These are phyloP conservation scores for Brachirus orientalis DNA, from an alignment of 2,113 vertebrate species.

Conservation along the genomic window DNA sequence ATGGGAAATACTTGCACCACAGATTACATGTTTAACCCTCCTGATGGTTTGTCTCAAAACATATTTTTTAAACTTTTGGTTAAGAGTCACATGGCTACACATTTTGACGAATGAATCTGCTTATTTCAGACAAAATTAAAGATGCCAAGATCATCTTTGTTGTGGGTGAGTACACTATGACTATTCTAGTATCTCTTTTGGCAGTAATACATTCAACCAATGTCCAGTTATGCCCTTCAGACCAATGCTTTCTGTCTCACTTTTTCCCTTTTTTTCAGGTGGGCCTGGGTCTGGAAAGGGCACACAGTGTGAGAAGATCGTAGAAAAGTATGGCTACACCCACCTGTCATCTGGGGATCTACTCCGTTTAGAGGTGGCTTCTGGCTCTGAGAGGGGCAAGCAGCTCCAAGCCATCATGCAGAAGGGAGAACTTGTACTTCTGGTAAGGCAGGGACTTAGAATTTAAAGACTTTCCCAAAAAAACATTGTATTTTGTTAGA, in stretches of 20 bases:
- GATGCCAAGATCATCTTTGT: conserved; percentile 97
- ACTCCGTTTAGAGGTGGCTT: conserved; percentile 91
- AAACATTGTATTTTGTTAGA: too few species aligned
- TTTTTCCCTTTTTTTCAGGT: conserved; percentile 72
- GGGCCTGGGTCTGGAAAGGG: conserved; percentile 98
- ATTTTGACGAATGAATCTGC: conserved; percentile 2
- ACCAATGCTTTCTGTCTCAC: too few species aligned
- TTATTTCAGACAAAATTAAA: conserved; percentile 91
- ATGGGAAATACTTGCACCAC: conserved; percentile 30
- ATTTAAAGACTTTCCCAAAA: too few species aligned
- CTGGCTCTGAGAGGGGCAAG: conserved; percentile 93
- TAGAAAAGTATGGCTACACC: conserved; percentile 95
- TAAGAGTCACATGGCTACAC: background rate
- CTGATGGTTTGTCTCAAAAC: conserved; percentile 41
- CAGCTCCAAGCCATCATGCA: conserved; percentile 96
- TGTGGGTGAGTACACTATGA: conserved; percentile 89
- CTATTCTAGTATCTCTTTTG: background rate
- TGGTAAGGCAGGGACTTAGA: conserved; percentile 82
- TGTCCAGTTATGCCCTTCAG: background rate
- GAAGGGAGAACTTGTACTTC: conserved; percentile 94
- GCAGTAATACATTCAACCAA: background rate
- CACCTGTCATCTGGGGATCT: conserved; percentile 98
- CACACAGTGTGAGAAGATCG: conserved; percentile 96
- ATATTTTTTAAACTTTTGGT: background rate
- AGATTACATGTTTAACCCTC: background rate